These are phyloP conservation scores for Lethrus apterus DNA, from an alignment of 1,140 invertebrate genomes.

Conservation along the genomic window DNA sequence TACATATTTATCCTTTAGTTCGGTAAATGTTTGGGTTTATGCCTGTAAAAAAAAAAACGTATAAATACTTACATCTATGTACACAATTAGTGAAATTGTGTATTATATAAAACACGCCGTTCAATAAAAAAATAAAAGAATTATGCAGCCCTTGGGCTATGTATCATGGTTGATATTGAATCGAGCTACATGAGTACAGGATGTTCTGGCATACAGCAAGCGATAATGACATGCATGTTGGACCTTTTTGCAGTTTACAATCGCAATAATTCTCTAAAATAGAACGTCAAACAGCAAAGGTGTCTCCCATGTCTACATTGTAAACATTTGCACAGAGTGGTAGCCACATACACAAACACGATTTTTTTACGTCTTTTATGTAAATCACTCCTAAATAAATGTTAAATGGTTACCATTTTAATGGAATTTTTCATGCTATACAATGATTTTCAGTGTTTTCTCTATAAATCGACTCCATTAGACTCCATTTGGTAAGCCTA, in stretches of 20 bases:
- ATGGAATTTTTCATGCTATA: slow-evolving; percentile 36
- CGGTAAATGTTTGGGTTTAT: slow-evolving; percentile 8
- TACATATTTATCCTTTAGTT: slow-evolving; percentile 34
- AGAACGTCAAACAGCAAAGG: slow-evolving; percentile 41
- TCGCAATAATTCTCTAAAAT: slow-evolving; percentile 32
- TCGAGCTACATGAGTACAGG: no score
- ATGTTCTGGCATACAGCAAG: no score
- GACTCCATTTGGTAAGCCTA: slow-evolving; percentile 47
- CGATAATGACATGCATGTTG: no score
- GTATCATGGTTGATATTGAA: no score
- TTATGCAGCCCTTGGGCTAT: slow-evolving; percentile 9
- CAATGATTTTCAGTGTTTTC: slow-evolving; percentile 35
- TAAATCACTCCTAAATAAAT: slow-evolving; percentile 42
- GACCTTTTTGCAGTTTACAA: not conserved
- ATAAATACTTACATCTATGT: slow-evolving; percentile 3
- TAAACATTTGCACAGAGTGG: slow-evolving; percentile 37
- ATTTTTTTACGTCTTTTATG: slow-evolving; percentile 33
- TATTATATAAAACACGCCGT: not conserved
- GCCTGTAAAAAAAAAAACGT: slow-evolving; percentile 8
- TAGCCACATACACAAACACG: slow-evolving; percentile 37
- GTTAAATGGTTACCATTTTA: slow-evolving; percentile 38
- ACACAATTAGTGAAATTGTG: not conserved
- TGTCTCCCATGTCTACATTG: slow-evolving; percentile 43
- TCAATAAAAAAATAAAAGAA: slow-evolving; percentile 3
- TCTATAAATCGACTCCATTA: slow-evolving; percentile 42